phyloP scores from a whole-genome alignment of 2,113 vertebrate species.

The Tachuris rubrigastra region DNA sequence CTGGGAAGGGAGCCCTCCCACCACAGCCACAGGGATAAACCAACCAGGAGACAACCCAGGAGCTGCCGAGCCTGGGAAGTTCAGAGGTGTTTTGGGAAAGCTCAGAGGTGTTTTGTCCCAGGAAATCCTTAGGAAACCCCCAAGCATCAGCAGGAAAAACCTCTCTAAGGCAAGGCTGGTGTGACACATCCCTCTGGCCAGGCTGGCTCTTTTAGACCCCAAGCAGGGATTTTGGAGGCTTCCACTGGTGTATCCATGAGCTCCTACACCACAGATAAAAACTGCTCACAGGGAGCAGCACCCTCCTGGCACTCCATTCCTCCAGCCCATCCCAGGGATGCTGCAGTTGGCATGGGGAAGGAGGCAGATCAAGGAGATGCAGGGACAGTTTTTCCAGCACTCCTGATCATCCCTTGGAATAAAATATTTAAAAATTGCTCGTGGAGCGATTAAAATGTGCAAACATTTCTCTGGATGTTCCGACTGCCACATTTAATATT shows the following conservation, averaged over 20 bases:
- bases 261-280: not conserved
- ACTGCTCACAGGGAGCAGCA: conserved; percentile 30
- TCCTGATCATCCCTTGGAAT: not conserved
- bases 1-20: not conserved
- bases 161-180: not conserved
- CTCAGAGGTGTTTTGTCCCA: not conserved
- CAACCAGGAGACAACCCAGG: not conserved
- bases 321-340: not conserved
- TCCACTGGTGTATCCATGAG: not conserved
- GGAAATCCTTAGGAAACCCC: not conserved
- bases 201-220: not conserved
- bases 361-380: not conserved
- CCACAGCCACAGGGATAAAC: not conserved
- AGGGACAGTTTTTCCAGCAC: not conserved
- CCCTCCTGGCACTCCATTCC: not conserved
- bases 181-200: not conserved
- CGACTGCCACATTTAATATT: conserved; percentile 55
- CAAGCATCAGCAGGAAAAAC: not conserved
- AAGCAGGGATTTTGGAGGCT: not conserved
- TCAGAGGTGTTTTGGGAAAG: not conserved
- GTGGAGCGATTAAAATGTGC: conserved; percentile 38
- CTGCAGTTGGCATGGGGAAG: not conserved
- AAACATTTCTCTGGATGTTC: conserved; percentile 56
- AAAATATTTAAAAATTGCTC: not conserved
- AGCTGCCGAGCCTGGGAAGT: not conserved